A percentile compares a stretch with the other conserved stretches of the same genome.
These are phyloP conservation scores for Agapornis roseicollis DNA, from an alignment of 2,113 vertebrate species.

Conservation along the genomic window DNA sequence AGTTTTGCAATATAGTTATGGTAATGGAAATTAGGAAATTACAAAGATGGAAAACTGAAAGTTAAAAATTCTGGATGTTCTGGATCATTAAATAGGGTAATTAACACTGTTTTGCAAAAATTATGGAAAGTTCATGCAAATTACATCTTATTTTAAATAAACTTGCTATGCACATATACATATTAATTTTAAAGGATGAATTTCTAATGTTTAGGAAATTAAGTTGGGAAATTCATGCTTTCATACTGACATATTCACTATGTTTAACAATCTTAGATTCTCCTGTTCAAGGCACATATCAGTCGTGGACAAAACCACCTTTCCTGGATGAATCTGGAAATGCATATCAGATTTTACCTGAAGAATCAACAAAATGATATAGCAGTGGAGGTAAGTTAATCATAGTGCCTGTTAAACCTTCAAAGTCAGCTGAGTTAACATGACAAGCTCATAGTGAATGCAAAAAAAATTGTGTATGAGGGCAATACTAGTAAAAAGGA, in stretches of 20 bases:
- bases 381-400: background rate
- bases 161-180: background rate
- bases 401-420: background rate
- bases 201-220: background rate
- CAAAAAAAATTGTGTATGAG: background rate
- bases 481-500: background rate
- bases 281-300: background rate
- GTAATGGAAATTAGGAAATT: conserved; percentile 36
- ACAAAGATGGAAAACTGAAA: conserved; percentile 5
- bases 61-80: background rate
- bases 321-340: background rate
- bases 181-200: background rate
- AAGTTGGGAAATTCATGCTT: background rate
- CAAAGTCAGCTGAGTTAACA: background rate
- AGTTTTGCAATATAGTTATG: background rate
- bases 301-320: background rate
- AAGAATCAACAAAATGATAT: background rate
- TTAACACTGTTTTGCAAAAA: conserved; percentile 43
- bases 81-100: conserved; percentile 11
- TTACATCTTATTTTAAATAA: conserved; percentile 11
- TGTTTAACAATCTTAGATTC: background rate
- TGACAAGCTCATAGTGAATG: background rate
- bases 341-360: background rate
- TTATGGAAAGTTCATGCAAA: conserved; percentile 60
- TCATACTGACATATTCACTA: background rate